A percentile compares a stretch with the other conserved stretches of the same genome.
Conservation (phyloP, 2,888 invertebrate genomes). For the Tipula vernalis region DNA sequence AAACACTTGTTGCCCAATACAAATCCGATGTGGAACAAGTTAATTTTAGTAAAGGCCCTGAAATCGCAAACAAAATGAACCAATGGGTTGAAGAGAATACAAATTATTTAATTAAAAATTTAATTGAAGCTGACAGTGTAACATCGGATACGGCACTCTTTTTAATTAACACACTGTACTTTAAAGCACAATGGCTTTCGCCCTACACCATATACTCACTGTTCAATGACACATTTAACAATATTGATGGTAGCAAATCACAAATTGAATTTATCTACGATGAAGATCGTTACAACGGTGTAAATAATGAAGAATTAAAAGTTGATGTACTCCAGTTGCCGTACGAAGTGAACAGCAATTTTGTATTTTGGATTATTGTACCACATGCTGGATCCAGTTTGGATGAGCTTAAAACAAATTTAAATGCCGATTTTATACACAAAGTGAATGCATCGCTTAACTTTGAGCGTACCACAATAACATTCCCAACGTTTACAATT, state of each 20-base stretch:
- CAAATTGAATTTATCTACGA: neutral
- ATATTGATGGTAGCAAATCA: neutral
- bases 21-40: conserved; percentile 4
- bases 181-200: neutral
- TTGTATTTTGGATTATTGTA: neutral
- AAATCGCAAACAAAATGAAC: neutral
- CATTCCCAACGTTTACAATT: neutral
- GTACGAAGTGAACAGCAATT: neutral
- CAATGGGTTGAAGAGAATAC: neutral
- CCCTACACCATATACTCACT: neutral
- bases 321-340: neutral
- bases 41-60: neutral
- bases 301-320: neutral
- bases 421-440: neutral
- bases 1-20: neutral
- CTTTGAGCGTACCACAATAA: neutral
- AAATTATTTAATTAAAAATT: conserved; percentile 4
- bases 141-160: neutral
- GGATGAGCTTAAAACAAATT: neutral
- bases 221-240: neutral
- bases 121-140: neutral
- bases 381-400: neutral
- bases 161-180: neutral
- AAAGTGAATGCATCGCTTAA: neutral
- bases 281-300: neutral